phyloP scores from a whole-genome alignment of 37 sponge, comb jelly and placozoan species.

The Halichondria panicea region DNA sequence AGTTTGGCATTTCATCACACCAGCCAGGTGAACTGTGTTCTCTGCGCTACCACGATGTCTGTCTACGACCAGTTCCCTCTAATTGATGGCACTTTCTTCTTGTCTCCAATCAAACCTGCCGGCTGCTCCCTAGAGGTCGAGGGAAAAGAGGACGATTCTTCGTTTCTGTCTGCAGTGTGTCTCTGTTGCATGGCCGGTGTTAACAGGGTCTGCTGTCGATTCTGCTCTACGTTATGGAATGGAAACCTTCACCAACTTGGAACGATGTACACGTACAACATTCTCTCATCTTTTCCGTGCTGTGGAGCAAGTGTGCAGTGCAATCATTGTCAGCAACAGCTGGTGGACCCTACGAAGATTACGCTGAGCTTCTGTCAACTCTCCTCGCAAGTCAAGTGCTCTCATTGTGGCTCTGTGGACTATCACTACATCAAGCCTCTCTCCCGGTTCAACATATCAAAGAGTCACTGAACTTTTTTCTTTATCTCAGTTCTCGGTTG shows the following conservation, averaged over 20 bases:
- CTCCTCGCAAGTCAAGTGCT: conserved; percentile 67
- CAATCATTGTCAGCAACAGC: conserved; percentile 67
- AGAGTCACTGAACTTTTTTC: neutral
- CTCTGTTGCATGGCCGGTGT: conserved; percentile 73
- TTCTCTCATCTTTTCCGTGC: conserved; percentile 88
- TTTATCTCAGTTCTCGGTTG: neutral
- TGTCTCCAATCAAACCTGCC: conserved; percentile 60
- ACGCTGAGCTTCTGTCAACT: conserved; percentile 73
- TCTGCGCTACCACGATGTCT: conserved; percentile 61
- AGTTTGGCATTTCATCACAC: conserved; percentile 71
- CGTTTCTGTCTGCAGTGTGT: conserved; percentile 83
- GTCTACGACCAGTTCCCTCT: conserved; percentile 95
- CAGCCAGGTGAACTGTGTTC: conserved; percentile 75
- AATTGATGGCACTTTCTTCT: conserved; percentile 87
- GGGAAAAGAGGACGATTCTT: conserved; percentile 52
- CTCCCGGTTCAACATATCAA: too few relatives aligned
- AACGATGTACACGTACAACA: conserved; percentile 90
- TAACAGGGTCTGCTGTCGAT: conserved; percentile 68
- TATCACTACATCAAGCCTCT: conserved; percentile 88
- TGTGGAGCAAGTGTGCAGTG: conserved; percentile 72
- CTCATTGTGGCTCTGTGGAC: conserved; percentile 68
- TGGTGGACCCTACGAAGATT: conserved; percentile 47
- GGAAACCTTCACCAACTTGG: conserved; percentile 88
- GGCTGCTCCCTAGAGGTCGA: conserved; percentile 66
- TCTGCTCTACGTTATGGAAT: conserved; percentile 79